Evolutionary conservation across 2,888 invertebrate genomes (phyloP), one percentile per base, ranked within the genome.

Genomic region (Leptinotarsa rubiginosa): DNA sequence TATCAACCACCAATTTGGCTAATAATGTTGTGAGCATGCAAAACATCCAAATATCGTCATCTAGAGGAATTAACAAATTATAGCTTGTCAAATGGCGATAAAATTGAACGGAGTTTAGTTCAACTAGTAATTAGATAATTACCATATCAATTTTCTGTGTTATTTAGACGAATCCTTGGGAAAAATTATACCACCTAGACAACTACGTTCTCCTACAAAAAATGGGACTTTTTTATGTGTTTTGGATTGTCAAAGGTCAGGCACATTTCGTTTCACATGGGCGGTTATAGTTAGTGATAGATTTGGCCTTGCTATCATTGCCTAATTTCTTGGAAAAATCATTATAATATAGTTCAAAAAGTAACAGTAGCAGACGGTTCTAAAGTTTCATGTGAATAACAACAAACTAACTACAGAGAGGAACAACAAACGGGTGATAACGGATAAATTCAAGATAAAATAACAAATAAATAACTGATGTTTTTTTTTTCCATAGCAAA

Each of bases 191-290:
- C 20, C 73, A 65, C 65, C 65, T 52, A 69, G 25, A 69, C 47
- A 56, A 56, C 47, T 68, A 41, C 69, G 56, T 69, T 69, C 69
- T 54, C 69, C 47, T n/a, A 20, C 69, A 66, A 75, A 75, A 69
- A 75, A 72, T 65, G 25, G 68, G 62, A 68, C 72, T 72, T 75
- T 75, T 72, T 75, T 72, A 69, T 72, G 59, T 66, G 69, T 75
- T 72, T 69, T 20, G 41, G 66, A 72, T 75, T 75, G 75, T 62
- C 72, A 66, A 59, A 75, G 75, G 75, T 75, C 72, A 72, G 72
- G 72, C 69, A 69, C 68, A 64, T 74, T 65, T 75, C 66, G 66
- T 74, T 66, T 22, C 59, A 66, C 56, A 20, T 56, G 56, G 18
- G 56, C 69, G 56, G 47, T 47, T 56, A 54, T 68, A 18, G 31